A percentile compares a stretch with the other conserved stretches of the same genome.
Conservation (phyloP, 2,113 vertebrate species). For the Leuciscus idus region DNA sequence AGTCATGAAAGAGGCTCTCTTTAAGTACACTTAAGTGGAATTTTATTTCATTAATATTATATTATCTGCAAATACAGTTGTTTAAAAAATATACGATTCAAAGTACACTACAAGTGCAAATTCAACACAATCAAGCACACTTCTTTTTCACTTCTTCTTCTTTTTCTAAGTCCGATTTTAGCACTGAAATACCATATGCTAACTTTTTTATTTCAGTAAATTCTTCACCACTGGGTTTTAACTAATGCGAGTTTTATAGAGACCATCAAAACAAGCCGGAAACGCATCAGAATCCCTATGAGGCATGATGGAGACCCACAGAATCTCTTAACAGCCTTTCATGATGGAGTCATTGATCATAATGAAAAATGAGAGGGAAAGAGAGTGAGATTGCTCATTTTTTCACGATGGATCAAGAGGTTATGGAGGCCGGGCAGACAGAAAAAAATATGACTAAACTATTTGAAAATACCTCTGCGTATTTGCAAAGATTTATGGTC, state of each 20-base stretch:
- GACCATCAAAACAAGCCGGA: constrained; percentile 51
- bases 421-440: constrained; percentile 7
- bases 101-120: too few species aligned
- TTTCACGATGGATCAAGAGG: constrained; percentile 34
- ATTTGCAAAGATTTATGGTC: constrained; percentile 28
- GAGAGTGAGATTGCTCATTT: neutral
- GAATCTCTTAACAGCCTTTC: constrained; percentile 63
- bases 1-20: too few species aligned
- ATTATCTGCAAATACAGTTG: too few species aligned
- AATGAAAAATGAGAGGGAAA: constrained; percentile 57
- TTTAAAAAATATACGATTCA: too few species aligned
- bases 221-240: constrained; percentile 42
- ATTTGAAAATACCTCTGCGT: constrained; percentile 26
- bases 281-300: constrained; percentile 56
- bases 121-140: too few species aligned
- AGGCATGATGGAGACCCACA: constrained; percentile 55
- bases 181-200: neutral
- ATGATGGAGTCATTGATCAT: constrained; percentile 58
- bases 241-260: constrained; percentile 66
- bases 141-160: too few species aligned
- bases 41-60: too few species aligned
- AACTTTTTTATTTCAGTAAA: neutral
- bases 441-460: constrained; percentile 23
- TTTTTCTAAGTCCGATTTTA: neutral
- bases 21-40: too few species aligned